Evolutionary conservation across 2,797 vertebrate genomes (phyloP).

Genomic region (Enteromius argenteus): DNA sequence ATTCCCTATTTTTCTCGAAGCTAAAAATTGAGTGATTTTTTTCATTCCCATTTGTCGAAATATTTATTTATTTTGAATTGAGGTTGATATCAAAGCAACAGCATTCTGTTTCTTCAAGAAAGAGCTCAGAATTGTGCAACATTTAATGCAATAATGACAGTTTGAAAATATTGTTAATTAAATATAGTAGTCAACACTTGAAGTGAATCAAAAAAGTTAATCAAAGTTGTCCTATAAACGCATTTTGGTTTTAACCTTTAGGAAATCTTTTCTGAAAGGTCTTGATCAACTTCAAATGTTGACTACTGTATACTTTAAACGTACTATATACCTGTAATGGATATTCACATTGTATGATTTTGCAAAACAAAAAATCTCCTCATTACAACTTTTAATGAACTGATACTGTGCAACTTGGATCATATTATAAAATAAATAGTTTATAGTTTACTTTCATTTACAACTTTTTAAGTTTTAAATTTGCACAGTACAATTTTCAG

Average conservation of each 20-base stretch:
- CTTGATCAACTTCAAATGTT: too few species aligned
- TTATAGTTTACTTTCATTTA: neutral
- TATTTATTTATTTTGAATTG: neutral
- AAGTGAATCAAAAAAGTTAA: too few species aligned
- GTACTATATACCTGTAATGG: slow-evolving; percentile 33
- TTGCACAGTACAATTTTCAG: neutral
- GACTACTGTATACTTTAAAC: neutral
- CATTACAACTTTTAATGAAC: neutral
- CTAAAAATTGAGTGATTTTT: neutral
- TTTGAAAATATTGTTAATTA: neutral
- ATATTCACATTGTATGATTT: neutral
- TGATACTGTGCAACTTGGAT: neutral
- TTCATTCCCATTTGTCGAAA: neutral
- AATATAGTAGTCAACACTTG: too few species aligned
- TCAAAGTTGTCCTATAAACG: too few species aligned
- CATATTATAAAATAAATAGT: neutral
- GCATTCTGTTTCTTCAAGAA: neutral
- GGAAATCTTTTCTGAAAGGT: too few species aligned
- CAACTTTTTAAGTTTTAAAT: neutral
- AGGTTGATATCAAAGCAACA: neutral
- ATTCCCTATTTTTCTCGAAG: neutral
- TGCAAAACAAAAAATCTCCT: neutral
- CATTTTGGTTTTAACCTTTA: too few species aligned
- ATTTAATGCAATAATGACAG: neutral
- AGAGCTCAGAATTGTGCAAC: neutral